Evolutionary conservation across 1,140 invertebrate species (phyloP), one percentile per base, ranked within the genome.

Genomic region (Trialeurodes vaporariorum): DNA sequence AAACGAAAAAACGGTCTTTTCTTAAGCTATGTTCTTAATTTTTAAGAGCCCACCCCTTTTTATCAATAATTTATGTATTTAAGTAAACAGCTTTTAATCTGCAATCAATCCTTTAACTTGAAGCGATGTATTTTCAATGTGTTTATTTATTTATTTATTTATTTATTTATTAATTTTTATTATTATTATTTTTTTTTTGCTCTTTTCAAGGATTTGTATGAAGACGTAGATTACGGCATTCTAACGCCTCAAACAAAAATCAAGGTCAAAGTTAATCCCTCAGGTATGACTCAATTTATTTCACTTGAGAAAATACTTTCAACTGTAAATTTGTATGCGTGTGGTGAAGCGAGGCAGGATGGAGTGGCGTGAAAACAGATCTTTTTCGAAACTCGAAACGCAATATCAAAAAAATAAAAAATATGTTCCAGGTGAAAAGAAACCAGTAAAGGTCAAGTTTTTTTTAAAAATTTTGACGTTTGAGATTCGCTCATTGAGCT

Each of bases 211-310:
- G 90, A 94, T 78, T 78, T 94, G 25, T 94, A 93, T 77, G 90
- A 92, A 77, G 88, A 92, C 71, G 88, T 91, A 1, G 86, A 91
- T 73, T 92, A 93, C 73, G 92, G 91, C 61, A 83, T 91, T 65
- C 79, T 94, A 49, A 87, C 85, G 25, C 89, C 92, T 0, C 86
- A 88, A 75, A 92, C 93, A 23, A 90, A 91, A 77, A 91, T 97
- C 72, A 93, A 91, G 81, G 90, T 95, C 25, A 90, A 91, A 83
- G 92, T 97, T 1, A 95, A 96, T 80, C 94, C 94, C 71, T 93
- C 93, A 76, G 93, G 92, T 86, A 83, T 77, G 76, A 78, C 73
- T 76, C 79, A 73, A 77, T 75, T 64, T 68, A 40, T 27, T 64
- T 34, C 22, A 64, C 27, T 2, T 26, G 17, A 63, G 17, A 26